Evolutionary conservation across 2,797 vertebrate species (phyloP).

Genomic region (Gymnothorax javanicus): DNA sequence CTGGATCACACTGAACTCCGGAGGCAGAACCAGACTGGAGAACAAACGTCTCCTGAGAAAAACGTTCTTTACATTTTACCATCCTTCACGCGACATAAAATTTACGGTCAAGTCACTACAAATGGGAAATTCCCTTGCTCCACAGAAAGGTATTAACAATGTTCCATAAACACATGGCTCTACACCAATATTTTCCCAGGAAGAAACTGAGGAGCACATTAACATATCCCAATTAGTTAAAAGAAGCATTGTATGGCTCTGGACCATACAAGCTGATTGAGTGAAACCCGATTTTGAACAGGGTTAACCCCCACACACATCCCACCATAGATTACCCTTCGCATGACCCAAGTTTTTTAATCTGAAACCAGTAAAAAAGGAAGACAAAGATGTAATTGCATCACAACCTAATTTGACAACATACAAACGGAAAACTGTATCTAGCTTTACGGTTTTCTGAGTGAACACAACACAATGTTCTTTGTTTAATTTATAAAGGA

Average conservation of each 20-base stretch:
- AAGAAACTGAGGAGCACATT: too few relatives aligned
- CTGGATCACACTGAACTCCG: constrained; percentile 13
- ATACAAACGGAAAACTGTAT: background rate
- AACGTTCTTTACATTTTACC: background rate
- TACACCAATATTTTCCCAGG: too few relatives aligned
- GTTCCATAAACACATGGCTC: too few relatives aligned
- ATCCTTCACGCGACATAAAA: background rate
- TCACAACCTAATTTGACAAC: background rate
- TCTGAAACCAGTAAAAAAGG: background rate
- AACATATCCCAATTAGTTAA: too few relatives aligned
- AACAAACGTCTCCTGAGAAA: background rate
- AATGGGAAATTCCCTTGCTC: background rate
- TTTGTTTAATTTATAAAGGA: background rate
- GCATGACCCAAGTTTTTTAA: background rate
- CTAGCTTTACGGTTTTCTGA: background rate
- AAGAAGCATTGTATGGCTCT: too few relatives aligned
- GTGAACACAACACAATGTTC: background rate
- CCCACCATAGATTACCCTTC: background rate
- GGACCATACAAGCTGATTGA: background rate
- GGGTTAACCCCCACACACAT: background rate
- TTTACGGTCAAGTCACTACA: background rate
- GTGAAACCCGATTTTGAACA: background rate
- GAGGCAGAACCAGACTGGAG: background rate
- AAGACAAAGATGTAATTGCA: background rate
- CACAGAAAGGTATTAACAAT: background rate